A percentile compares a stretch with the other conserved stretches of the same genome.
Conservation (phyloP, 92 coral and sea anemone species). For the Nematostella vectensis region DNA sequence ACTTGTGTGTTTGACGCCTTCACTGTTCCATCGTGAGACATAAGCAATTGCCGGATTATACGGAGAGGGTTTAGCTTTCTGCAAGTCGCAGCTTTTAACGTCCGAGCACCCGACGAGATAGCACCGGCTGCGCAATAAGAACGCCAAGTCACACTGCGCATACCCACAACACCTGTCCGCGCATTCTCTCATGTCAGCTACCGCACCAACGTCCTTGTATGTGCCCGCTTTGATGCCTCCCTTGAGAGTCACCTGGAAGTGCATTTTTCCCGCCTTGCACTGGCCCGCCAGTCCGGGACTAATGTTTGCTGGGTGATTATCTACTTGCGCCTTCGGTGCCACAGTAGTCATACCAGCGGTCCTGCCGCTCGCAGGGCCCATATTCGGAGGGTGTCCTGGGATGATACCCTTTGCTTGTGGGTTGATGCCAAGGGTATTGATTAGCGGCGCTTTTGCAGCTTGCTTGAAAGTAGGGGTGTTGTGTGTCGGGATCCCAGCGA, state of each 20-base stretch:
- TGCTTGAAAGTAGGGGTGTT: background rate
- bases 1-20: conserved; percentile 97
- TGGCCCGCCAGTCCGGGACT: conserved; percentile 91
- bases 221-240: conserved; percentile 99
- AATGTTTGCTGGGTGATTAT: conserved; percentile 15
- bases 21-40: conserved; percentile 92
- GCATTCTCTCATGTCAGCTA: conserved; percentile 70
- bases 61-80: conserved; percentile 90
- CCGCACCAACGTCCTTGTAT: conserved; percentile 87
- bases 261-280: conserved; percentile 75
- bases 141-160: conserved; percentile 90
- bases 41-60: conserved; percentile 82
- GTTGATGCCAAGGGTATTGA: too few species aligned
- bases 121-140: conserved; percentile 80
- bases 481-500: conserved; percentile 37
- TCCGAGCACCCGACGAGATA: conserved; percentile 95
- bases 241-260: conserved; percentile 81
- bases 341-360: background rate
- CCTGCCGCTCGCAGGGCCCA: background rate
- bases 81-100: conserved; percentile 86
- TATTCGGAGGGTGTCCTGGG: background rate
- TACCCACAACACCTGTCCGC: conserved; percentile 85
- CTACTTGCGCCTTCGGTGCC: background rate
- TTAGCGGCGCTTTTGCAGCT: background rate
- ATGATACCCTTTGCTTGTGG: too few species aligned